A percentile compares a stretch with the other conserved stretches of the same genome.
phyloP scores from a whole-genome alignment of 2,797 vertebrate genomes.

The Mico argentatus region DNA sequence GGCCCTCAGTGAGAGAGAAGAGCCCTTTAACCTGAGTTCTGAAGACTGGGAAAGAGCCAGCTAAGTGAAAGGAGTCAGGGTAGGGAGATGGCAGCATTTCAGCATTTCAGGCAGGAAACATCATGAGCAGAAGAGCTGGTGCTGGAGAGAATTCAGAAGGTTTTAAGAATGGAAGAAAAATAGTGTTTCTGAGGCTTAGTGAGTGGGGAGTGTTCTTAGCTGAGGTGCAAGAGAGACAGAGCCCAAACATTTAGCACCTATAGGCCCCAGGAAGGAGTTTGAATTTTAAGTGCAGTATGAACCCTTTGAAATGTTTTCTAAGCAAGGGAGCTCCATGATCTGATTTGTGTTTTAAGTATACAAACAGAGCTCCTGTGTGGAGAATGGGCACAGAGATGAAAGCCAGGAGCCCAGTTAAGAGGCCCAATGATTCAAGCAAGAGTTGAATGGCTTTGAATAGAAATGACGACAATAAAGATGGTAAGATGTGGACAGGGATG shows the following conservation, averaged over 20 bases:
- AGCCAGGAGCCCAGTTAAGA: neutral
- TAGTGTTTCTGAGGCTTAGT: neutral
- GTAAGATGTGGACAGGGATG: neutral
- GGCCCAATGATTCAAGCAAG: neutral
- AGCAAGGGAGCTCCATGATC: neutral
- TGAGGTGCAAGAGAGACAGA: neutral
- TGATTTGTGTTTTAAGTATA: neutral
- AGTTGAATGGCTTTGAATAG: neutral
- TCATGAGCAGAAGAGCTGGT: neutral
- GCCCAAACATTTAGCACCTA: neutral
- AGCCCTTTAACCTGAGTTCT: neutral
- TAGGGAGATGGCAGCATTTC: neutral
- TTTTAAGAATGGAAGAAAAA: neutral
- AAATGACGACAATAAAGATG: neutral
- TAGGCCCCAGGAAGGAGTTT: neutral
- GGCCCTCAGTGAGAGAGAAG: neutral
- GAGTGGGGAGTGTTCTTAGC: neutral
- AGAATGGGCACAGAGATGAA: neutral
- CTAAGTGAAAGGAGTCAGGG: neutral
- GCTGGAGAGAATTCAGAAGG: neutral
- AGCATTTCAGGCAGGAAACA: neutral
- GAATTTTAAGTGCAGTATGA: neutral
- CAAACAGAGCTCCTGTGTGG: neutral
- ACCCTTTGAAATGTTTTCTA: neutral
- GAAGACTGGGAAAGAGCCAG: neutral